phyloP scores from a whole-genome alignment of 2,113 vertebrate genomes.

The Rutilus rutilus region DNA sequence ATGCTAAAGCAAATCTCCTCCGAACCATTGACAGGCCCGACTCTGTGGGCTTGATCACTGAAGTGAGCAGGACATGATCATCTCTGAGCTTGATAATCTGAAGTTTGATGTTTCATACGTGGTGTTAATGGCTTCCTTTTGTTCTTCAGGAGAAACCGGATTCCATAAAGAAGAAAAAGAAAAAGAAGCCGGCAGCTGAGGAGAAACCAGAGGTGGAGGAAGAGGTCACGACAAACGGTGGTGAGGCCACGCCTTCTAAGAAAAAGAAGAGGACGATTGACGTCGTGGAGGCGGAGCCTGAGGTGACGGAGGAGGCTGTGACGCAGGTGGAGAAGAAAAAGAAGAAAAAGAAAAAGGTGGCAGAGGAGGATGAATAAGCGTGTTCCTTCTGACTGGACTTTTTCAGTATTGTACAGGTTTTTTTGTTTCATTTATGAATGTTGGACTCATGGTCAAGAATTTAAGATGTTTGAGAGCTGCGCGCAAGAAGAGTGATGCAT shows the following conservation, averaged over 20 bases:
- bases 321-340: constrained; percentile 75
- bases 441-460: neutral
- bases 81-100: too few species aligned
- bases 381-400: constrained; percentile 26
- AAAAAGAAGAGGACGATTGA: constrained; percentile 74
- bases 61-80: constrained; percentile 73
- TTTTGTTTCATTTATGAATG: constrained; percentile 13
- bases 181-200: constrained; percentile 61
- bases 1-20: constrained; percentile 73
- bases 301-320: constrained; percentile 49
- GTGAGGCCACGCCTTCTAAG: constrained; percentile 63
- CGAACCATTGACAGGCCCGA: constrained; percentile 77
- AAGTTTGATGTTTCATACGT: neutral
- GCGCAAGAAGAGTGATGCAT: neutral
- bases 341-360: constrained; percentile 36
- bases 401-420: constrained; percentile 66
- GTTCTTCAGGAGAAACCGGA: constrained; percentile 61
- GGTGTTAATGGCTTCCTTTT: neutral
- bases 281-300: constrained; percentile 13
- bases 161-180: constrained; percentile 65
- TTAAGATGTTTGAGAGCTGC: neutral
- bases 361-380: constrained; percentile 26
- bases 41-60: constrained; percentile 74
- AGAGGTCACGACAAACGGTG: constrained; percentile 61
- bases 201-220: constrained; percentile 16